Evolutionary conservation across 2,113 vertebrate species (phyloP).

Genomic region (Ascaphus truei): DNA sequence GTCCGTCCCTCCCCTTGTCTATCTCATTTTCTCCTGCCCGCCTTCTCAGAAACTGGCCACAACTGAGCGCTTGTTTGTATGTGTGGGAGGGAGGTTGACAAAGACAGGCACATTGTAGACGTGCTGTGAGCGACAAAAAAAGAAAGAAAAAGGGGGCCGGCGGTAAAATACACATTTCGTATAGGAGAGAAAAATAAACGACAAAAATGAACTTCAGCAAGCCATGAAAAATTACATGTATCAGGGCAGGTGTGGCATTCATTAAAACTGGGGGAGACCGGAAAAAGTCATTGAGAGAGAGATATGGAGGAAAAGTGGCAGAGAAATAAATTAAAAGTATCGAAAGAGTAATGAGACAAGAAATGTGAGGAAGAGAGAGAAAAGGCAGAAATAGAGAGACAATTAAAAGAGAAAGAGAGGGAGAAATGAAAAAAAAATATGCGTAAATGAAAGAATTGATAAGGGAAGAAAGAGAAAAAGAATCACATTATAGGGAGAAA

Average conservation of each 20-base stretch:
- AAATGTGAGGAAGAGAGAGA: background rate
- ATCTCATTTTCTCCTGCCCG: background rate
- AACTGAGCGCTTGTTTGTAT: conserved; percentile 1
- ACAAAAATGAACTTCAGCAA: background rate
- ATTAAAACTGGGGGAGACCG: background rate
- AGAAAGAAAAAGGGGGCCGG: background rate
- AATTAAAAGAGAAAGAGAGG: background rate
- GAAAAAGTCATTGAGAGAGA: conserved; percentile 21
- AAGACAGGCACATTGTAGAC: background rate
- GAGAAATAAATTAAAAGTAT: too few species aligned
- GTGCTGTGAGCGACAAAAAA: background rate
- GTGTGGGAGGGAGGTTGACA: conserved; percentile 17
- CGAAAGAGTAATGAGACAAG: too few species aligned
- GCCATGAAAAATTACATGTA: background rate
- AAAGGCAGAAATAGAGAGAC: background rate
- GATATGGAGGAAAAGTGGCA: background rate
- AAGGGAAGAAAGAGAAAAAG: too few species aligned
- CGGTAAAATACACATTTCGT: background rate
- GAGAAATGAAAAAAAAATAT: background rate
- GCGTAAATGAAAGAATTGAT: background rate
- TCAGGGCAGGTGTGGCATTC: conserved; percentile 5
- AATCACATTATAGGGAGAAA: too few species aligned
- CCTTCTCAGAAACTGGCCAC: conserved; percentile 4
- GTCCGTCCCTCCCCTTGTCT: background rate
- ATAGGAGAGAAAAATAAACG: background rate